phyloP scores from a whole-genome alignment of 2,113 vertebrate genomes.

The Heterochromis multidens region DNA sequence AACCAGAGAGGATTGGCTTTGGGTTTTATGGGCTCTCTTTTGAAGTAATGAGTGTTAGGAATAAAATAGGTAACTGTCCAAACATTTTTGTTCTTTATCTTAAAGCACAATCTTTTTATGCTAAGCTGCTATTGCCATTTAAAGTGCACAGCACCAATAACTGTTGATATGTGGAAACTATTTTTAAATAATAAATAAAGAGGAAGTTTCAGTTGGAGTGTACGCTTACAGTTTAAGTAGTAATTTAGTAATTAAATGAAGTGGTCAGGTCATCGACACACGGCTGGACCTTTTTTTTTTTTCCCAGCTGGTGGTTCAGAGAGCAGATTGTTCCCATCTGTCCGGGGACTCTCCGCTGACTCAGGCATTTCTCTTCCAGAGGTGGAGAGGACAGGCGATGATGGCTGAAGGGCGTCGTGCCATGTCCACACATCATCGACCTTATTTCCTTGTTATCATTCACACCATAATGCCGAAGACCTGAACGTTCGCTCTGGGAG shows the following conservation, averaged over 20 bases:
- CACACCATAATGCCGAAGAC: not conserved
- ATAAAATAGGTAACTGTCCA: no score
- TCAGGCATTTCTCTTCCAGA: not conserved
- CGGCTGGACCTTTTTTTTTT: not conserved
- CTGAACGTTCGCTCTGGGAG: no score
- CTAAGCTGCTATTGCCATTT: not conserved
- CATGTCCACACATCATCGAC: not conserved
- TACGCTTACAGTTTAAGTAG: not conserved
- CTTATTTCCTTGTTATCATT: not conserved
- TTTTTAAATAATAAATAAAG: not conserved
- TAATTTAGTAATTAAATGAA: not conserved
- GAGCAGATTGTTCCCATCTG: conserved; percentile 28
- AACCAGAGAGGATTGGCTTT: not conserved
- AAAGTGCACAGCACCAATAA: not conserved
- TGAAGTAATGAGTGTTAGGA: not conserved
- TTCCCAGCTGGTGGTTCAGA: not conserved
- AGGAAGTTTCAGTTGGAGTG: not conserved
- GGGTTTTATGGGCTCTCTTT: not conserved
- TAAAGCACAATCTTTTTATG: not conserved
- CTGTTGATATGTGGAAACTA: not conserved
- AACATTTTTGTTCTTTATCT: not conserved
- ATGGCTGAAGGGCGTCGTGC: conserved; percentile 15
- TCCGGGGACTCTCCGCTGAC: not conserved
- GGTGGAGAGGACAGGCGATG: conserved; percentile 4
- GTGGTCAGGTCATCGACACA: not conserved